Percentiles rank a stretch among this genome's conserved stretches.
Conservation (phyloP, 2,113 vertebrate species). For the Hoplias malabaricus region DNA sequence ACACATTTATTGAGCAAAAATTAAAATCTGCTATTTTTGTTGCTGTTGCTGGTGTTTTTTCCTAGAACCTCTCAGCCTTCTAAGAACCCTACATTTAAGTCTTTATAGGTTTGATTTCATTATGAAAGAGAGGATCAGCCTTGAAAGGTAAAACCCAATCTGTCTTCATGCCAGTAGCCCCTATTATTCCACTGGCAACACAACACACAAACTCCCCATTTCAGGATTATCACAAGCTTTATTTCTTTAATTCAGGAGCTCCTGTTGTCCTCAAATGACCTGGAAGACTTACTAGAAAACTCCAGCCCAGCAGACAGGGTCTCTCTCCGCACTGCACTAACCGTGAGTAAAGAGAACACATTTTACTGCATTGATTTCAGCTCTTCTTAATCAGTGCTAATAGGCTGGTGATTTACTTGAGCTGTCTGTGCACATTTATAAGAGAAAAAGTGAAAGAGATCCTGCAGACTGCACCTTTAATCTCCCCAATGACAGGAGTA, state of each 20-base stretch:
- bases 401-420: background rate
- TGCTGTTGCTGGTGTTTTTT: too few relatives aligned
- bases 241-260: slow-evolving; percentile 57
- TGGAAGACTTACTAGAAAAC: slow-evolving; percentile 62
- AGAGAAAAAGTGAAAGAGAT: background rate
- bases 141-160: background rate
- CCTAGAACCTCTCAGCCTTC: too few relatives aligned
- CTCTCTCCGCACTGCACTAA: slow-evolving; percentile 25
- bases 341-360: slow-evolving; percentile 56
- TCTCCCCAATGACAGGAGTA: background rate
- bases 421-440: background rate
- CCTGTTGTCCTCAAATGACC: slow-evolving; percentile 71
- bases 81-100: too few relatives aligned
- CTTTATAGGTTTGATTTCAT: background rate
- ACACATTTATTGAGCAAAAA: too few relatives aligned
- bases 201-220: background rate
- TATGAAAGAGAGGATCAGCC: background rate
- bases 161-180: background rate
- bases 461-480: background rate
- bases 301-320: slow-evolving; percentile 44
- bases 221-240: background rate
- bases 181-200: background rate
- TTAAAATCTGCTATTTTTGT: too few relatives aligned
- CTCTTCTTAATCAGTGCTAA: background rate
- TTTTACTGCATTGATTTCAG: background rate